A percentile compares a stretch with the other conserved stretches of the same genome.
phyloP scores from a whole-genome alignment of 2,888 invertebrate species.

The Falcaria lacertinaria region DNA sequence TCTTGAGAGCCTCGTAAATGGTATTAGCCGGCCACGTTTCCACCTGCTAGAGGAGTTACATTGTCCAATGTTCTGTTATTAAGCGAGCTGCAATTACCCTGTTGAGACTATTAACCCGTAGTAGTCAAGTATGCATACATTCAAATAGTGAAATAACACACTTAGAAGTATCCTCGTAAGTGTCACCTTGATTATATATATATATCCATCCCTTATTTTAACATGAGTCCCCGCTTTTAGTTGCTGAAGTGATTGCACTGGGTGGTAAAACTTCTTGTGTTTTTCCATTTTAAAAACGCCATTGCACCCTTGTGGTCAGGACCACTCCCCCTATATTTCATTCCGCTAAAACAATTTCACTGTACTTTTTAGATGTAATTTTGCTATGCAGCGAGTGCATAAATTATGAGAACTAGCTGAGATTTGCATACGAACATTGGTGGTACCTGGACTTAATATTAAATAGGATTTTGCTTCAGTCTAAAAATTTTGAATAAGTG shows the following conservation, averaged over 20 bases:
- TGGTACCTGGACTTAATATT: constrained; percentile 1
- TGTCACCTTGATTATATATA: too few relatives aligned
- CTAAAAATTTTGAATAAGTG: too few relatives aligned
- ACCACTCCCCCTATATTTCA: constrained; percentile 4
- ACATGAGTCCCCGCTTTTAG: constrained; percentile 12
- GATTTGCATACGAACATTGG: not conserved
- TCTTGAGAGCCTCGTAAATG: constrained; percentile 29
- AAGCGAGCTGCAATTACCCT: too few relatives aligned
- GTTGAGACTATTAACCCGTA: too few relatives aligned
- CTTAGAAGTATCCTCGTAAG: too few relatives aligned
- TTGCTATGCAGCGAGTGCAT: not conserved
- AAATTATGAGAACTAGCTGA: not conserved
- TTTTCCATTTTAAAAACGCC: constrained; percentile 25
- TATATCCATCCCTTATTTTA: constrained; percentile 21
- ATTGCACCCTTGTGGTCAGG: constrained; percentile 8
- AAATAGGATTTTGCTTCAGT: too few relatives aligned
- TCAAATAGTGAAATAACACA: not conserved
- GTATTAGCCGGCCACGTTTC: constrained; percentile 11
- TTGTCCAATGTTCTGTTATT: too few relatives aligned
- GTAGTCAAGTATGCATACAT: too few relatives aligned
- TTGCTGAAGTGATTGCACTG: constrained; percentile 33
- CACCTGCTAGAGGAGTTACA: constrained; percentile 9
- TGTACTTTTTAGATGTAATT: constrained; percentile 13
- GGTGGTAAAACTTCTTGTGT: too few relatives aligned
- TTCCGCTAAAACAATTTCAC: constrained; percentile 3